Conservation (phyloP, 2,888 invertebrate species). For the Artemia sinica region DNA sequence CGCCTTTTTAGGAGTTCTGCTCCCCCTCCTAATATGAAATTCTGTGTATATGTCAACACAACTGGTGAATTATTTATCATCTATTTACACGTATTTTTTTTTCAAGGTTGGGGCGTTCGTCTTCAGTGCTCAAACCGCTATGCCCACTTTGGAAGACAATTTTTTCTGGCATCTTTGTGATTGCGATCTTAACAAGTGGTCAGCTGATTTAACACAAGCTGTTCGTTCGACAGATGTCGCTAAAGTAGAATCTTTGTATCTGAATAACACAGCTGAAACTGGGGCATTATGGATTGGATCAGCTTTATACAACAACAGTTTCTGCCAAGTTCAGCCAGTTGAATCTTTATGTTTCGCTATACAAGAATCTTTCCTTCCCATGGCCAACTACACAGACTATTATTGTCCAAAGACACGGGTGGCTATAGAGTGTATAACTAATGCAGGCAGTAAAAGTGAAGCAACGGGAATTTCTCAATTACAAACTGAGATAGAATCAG, state of each 20-base stretch:
- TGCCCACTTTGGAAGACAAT: conserved; percentile 17
- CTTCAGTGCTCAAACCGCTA: conserved; percentile 16
- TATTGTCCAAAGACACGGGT: conserved; percentile 15
- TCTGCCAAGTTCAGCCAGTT: conserved; percentile 13
- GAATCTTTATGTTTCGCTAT: conserved; percentile 16
- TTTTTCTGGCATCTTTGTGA: conserved; percentile 18
- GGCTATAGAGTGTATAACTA: conserved; percentile 15
- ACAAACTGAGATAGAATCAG: neutral
- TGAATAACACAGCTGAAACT: neutral
- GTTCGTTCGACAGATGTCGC: conserved; percentile 12
- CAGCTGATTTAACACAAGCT: conserved; percentile 20
- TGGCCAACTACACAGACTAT: conserved; percentile 15
- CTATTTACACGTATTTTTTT: neutral
- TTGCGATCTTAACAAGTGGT: conserved; percentile 18
- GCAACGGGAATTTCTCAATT: conserved; percentile 13
- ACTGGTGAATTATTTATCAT: no score
- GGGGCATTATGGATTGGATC: conserved; percentile 21
- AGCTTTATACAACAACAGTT: conserved; percentile 19
- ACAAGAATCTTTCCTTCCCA: conserved; percentile 14
- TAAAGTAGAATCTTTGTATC: neutral
- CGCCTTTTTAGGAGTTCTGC: no score
- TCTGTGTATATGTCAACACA: no score
- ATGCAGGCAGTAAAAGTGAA: conserved; percentile 4
- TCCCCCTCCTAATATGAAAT: no score
- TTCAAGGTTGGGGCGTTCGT: conserved; percentile 14